Evolutionary conservation across 2,113 vertebrate genomes (phyloP).

Genomic region (Anthoscopus minutus): DNA sequence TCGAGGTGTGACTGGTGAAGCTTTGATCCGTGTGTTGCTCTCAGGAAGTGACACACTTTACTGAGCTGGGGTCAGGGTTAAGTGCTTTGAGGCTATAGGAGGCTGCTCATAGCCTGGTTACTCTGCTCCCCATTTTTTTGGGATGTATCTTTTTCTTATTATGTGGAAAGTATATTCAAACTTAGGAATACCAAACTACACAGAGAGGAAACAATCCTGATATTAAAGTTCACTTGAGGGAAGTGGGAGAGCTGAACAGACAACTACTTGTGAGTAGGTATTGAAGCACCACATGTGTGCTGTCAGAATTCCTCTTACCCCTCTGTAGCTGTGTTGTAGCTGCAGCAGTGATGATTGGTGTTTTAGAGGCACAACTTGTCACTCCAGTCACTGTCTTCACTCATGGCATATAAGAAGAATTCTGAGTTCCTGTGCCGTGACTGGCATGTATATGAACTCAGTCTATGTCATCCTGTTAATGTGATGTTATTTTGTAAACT

Average conservation of each 20-base stretch:
- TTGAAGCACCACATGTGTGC: not conserved
- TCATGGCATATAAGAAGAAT: accelerated
- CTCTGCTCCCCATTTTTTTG: not conserved
- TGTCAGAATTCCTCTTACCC: not conserved
- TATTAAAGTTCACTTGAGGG: not conserved
- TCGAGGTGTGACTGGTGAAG: not conserved
- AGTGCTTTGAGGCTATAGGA: not conserved
- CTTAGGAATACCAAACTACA: not conserved
- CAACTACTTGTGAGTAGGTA: not conserved
- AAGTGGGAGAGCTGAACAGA: not conserved
- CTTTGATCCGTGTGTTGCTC: not conserved
- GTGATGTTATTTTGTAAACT: not conserved
- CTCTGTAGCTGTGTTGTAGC: not conserved
- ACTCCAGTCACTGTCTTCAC: not conserved
- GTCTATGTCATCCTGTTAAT: not conserved
- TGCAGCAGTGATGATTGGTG: not conserved
- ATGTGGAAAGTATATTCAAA: not conserved
- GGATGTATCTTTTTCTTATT: not conserved
- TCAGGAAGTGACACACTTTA: not conserved
- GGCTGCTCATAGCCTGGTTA: not conserved
- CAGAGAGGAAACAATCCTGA: not conserved
- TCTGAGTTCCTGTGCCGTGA: not conserved
- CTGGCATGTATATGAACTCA: not conserved
- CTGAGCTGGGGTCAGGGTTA: not conserved
- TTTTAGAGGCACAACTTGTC: not conserved